These are phyloP conservation scores for Linurgus olivaceus DNA, from an alignment of 2,797 vertebrate species.

Conservation along the genomic window DNA sequence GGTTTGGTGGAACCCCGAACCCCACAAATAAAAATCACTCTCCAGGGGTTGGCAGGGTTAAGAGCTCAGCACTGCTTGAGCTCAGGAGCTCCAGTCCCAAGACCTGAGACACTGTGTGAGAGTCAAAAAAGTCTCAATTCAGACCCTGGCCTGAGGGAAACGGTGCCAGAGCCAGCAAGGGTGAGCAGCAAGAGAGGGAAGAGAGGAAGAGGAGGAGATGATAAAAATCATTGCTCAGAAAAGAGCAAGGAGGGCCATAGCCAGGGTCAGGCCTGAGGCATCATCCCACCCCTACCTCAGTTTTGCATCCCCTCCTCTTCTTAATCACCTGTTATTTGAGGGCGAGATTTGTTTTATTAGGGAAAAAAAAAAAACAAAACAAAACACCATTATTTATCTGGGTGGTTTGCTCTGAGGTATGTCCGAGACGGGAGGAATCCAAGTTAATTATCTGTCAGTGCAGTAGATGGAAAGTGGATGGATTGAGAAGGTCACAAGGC, in stretches of 20 bases:
- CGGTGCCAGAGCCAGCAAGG: fast-evolving
- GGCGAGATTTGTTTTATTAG: background rate
- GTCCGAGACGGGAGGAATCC: background rate
- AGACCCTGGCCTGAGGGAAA: background rate
- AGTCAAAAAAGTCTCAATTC: background rate
- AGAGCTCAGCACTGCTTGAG: background rate
- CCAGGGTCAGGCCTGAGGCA: background rate
- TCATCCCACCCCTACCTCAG: background rate
- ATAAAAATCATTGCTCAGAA: background rate
- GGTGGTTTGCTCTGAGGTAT: background rate
- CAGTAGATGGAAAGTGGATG: background rate
- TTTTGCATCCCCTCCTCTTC: background rate
- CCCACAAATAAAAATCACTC: background rate
- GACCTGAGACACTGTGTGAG: background rate
- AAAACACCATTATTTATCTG: slow-evolving; percentile 2
- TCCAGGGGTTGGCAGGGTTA: background rate
- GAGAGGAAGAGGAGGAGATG: background rate
- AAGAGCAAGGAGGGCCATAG: background rate
- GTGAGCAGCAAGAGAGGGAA: background rate
- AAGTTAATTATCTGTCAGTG: slow-evolving; percentile 17
- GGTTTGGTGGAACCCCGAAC: background rate
- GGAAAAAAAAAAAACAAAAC: background rate
- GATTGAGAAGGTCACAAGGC: background rate
- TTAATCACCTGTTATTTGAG: slow-evolving; percentile 20
- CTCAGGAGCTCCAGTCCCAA: background rate